phyloP scores from a whole-genome alignment of 2,888 invertebrate genomes.

The Sinohyriopsis cumingii region DNA sequence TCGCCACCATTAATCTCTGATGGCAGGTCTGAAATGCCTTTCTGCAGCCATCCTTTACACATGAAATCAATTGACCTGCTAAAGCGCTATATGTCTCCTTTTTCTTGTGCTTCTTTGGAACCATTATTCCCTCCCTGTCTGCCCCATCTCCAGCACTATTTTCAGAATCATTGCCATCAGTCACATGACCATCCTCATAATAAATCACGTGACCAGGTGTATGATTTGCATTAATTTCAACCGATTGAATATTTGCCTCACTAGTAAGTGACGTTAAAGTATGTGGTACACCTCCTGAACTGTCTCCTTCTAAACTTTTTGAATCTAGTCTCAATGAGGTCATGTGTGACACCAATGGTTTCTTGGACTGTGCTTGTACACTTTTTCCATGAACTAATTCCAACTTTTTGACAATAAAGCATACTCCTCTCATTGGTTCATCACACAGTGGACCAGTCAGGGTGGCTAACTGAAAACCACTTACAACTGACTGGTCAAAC shows the following conservation, averaged over 20 bases:
- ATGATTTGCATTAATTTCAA: too few species aligned
- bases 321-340: too few species aligned
- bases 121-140: background rate
- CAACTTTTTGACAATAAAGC: conserved; percentile 91
- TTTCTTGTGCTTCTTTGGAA: too few species aligned
- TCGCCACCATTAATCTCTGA: conserved; percentile 93
- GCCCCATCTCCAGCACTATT: conserved; percentile 2
- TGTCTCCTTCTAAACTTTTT: too few species aligned
- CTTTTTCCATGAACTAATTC: conserved; percentile 50
- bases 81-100: conserved; percentile 42
- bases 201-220: too few species aligned
- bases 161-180: conserved; percentile 5
- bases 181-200: background rate
- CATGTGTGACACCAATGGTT: too few species aligned
- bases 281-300: too few species aligned
- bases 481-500: conserved; percentile 77
- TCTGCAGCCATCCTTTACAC: conserved; percentile 89
- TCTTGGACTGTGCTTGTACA: background rate
- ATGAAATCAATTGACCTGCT: conserved; percentile 91
- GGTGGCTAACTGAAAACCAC: conserved; percentile 79
- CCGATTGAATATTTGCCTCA: too few species aligned
- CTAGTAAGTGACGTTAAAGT: too few species aligned
- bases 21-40: conserved; percentile 91
- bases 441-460: conserved; percentile 95
- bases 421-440: conserved; percentile 95